These are phyloP conservation scores for Hycleus phaleratus DNA, from an alignment of 1,140 invertebrate genomes.

Conservation along the genomic window DNA sequence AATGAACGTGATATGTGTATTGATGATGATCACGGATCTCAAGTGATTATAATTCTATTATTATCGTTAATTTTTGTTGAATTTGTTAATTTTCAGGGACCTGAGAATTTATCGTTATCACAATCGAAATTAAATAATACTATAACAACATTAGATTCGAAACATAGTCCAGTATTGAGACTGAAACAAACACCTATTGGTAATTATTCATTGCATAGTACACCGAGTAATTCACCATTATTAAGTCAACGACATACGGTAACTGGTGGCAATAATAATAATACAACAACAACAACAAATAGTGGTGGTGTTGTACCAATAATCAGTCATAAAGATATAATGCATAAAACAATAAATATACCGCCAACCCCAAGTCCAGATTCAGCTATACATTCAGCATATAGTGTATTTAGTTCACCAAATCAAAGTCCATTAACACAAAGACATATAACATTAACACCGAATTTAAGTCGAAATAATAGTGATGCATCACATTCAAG, in stretches of 20 bases:
- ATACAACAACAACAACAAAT: background rate
- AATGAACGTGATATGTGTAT: slow-evolving; percentile 47
- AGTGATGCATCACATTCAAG: slow-evolving; percentile 79
- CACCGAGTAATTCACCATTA: slow-evolving; percentile 57
- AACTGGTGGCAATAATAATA: background rate
- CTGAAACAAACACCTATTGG: slow-evolving; percentile 43
- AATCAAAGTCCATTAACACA: slow-evolving; percentile 78
- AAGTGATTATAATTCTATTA: slow-evolving; percentile 14
- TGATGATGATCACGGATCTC: slow-evolving; percentile 28
- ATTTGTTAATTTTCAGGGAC: slow-evolving; percentile 23
- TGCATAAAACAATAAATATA: slow-evolving; percentile 40
- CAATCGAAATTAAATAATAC: slow-evolving; percentile 24
- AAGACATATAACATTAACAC: slow-evolving; percentile 69
- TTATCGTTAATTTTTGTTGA: background rate
- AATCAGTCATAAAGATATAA: slow-evolving; percentile 51
- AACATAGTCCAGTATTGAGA: slow-evolving; percentile 34
- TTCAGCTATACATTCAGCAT: slow-evolving; percentile 80
- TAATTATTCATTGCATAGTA: slow-evolving; percentile 51
- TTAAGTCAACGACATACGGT: slow-evolving; percentile 50
- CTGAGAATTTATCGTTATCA: slow-evolving; percentile 36
- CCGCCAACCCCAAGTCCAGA: slow-evolving; percentile 70
- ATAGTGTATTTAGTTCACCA: slow-evolving; percentile 70
- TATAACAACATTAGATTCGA: slow-evolving; percentile 23
- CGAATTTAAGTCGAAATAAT: slow-evolving; percentile 78
- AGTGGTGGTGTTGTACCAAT: slow-evolving; percentile 40